phyloP scores from a whole-genome alignment of 2,113 vertebrate species.

The Callipepla squamata region DNA sequence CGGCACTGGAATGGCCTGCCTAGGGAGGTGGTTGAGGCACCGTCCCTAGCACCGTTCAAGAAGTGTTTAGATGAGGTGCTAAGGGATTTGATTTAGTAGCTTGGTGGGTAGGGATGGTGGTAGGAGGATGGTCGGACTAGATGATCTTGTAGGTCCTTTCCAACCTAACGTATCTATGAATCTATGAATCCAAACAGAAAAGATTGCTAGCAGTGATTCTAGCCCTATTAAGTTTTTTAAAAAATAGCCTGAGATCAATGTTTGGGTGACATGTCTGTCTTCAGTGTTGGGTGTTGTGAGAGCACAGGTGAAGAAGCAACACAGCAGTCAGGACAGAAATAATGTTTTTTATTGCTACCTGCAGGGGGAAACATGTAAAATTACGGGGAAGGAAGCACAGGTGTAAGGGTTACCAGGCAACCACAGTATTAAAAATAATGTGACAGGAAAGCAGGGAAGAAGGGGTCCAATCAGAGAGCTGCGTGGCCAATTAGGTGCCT shows the following conservation, averaged over 20 bases:
- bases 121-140: no score
- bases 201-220: neutral
- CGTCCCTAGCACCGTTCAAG: no score
- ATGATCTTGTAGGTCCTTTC: no score
- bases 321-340: neutral
- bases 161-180: no score
- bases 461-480: constrained; percentile 8
- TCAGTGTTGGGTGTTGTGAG: neutral
- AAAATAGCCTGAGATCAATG: neutral
- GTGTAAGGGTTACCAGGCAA: constrained; percentile 64
- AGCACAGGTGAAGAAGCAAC: neutral
- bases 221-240: neutral
- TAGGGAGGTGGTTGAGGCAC: no score
- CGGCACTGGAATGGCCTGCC: no score
- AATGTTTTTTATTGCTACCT: neutral
- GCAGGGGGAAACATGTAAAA: neutral
- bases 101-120: no score
- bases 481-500: neutral
- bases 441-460: neutral
- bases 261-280: neutral
- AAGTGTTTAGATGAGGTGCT: no score
- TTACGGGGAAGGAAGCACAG: constrained; percentile 31
- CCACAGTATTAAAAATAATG: constrained; percentile 21
- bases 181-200: neutral
- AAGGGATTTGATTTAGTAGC: no score